These are phyloP conservation scores for Cheirogaleus medius DNA, from an alignment of 2,113 vertebrate species.

Conservation along the genomic window DNA sequence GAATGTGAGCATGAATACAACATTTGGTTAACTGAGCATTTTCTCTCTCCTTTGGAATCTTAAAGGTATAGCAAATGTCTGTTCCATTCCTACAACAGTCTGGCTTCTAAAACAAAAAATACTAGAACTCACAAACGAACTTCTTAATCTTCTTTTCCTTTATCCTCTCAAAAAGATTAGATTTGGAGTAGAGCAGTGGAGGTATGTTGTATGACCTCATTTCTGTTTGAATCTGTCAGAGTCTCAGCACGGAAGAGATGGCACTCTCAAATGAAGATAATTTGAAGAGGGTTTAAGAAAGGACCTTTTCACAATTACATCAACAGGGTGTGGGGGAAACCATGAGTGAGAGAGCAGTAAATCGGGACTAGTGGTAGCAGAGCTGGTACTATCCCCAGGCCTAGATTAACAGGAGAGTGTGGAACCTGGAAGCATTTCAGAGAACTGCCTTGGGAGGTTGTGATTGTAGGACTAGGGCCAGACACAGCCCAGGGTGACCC, in stretches of 20 bases:
- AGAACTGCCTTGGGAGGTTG: not conserved
- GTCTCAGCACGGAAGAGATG: not conserved
- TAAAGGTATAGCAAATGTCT: not conserved
- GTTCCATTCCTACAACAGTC: not conserved
- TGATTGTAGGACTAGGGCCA: not conserved
- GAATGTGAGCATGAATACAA: not conserved
- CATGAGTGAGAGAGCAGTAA: not conserved
- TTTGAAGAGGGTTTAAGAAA: not conserved
- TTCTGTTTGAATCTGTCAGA: not conserved
- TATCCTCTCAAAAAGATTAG: not conserved
- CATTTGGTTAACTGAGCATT: not conserved
- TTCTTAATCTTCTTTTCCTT: not conserved
- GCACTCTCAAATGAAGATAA: not conserved
- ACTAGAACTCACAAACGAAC: not conserved
- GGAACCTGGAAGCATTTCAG: not conserved
- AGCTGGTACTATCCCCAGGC: not conserved
- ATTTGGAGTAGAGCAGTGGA: not conserved
- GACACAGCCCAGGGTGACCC: not conserved
- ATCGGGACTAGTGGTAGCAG: not conserved
- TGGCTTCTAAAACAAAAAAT: not conserved
- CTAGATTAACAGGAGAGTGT: no score
- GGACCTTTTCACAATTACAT: not conserved
- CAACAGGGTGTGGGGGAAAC: not conserved
- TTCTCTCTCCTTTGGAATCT: conserved; percentile 14
- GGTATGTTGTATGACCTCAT: not conserved